phyloP scores from a whole-genome alignment of 2,888 invertebrate genomes.

The Trilocha varians region DNA sequence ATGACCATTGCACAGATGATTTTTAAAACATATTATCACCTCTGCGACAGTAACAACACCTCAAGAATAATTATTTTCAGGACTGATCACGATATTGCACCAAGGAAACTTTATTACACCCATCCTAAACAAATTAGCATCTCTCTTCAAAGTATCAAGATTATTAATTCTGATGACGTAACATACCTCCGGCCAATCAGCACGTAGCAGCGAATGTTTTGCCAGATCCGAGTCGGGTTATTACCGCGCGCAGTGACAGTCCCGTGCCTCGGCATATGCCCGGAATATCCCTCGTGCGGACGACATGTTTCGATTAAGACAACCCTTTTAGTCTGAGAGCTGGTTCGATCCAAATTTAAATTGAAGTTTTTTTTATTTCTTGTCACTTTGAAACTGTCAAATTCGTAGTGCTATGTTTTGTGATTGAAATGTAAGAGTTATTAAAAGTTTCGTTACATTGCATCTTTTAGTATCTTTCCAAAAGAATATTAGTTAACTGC shows the following conservation, averaged over 20 bases:
- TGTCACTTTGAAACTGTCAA: too few relatives aligned
- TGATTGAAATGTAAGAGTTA: too few relatives aligned
- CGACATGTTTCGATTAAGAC: conserved; percentile 67
- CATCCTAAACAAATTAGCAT: not conserved
- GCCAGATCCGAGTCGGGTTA: conserved; percentile 28
- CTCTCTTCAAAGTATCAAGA: conserved; percentile 37
- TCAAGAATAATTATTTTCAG: too few relatives aligned
- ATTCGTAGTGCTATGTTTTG: too few relatives aligned
- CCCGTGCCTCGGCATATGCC: conserved; percentile 45
- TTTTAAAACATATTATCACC: too few relatives aligned
- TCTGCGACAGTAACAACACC: too few relatives aligned
- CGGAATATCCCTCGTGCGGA: conserved; percentile 56
- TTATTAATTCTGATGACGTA: conserved; percentile 11
- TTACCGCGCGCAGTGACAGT: conserved; percentile 37
- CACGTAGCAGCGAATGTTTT: conserved; percentile 64
- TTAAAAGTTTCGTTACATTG: too few relatives aligned
- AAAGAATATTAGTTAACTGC: too few relatives aligned
- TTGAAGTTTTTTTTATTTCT: not conserved
- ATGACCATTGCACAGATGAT: too few relatives aligned
- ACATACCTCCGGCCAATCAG: conserved; percentile 55
- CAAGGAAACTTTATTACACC: too few relatives aligned
- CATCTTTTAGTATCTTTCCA: too few relatives aligned
- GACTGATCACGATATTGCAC: too few relatives aligned
- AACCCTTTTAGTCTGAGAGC: conserved; percentile 52
- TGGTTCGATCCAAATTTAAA: conserved; percentile 2